Conservation (phyloP, 2,888 invertebrate species). For the Morpho deidamia region DNA sequence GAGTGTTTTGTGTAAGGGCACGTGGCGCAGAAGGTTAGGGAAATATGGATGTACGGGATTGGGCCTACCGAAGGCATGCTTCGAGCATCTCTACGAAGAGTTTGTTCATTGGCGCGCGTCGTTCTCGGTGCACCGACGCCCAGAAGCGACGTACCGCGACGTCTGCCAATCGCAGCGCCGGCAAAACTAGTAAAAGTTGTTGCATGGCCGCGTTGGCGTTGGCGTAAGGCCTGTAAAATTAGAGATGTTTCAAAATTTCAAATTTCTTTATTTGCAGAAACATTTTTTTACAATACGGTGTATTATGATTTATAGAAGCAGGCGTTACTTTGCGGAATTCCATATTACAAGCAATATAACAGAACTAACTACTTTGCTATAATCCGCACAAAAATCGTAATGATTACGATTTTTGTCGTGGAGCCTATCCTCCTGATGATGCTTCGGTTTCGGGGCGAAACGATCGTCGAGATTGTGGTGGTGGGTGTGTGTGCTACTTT, state of each 20-base stretch:
- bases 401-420: no score
- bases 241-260: neutral
- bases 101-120: constrained; percentile 96
- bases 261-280: neutral
- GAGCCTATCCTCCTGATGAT: no score
- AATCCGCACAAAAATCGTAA: no score
- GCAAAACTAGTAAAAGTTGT: constrained; percentile 91
- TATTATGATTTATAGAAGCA: no score
- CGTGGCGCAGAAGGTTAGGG: neutral
- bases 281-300: no score
- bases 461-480: no score
- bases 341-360: no score
- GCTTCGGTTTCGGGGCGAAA: no score
- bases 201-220: constrained; percentile 87
- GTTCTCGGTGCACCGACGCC: constrained; percentile 91
- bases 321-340: no score
- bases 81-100: constrained; percentile 98
- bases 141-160: constrained; percentile 94
- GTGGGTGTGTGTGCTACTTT: no score
- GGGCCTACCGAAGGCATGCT: constrained; percentile 80
- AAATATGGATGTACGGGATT: neutral
- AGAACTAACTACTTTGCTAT: no score
- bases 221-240: constrained; percentile 77
- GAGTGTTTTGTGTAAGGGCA: neutral
- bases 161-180: constrained; percentile 93